phyloP scores from a whole-genome alignment of 2,113 vertebrate species.

The Grus americana region DNA sequence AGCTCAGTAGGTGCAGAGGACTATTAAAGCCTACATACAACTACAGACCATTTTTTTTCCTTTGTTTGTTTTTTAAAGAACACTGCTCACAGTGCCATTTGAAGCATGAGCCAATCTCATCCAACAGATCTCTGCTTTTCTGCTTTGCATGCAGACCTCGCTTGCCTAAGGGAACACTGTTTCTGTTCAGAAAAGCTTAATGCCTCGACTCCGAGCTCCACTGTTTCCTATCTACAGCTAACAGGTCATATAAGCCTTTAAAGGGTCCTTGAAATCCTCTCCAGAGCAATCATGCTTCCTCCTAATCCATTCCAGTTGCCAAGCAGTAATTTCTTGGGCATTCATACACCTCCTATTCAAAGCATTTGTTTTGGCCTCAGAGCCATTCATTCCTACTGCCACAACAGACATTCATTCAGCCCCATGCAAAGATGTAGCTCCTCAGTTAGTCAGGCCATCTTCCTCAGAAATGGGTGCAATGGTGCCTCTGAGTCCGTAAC shows the following conservation, averaged over 20 bases:
- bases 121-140: background rate
- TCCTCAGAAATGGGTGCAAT: background rate
- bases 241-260: slow-evolving; percentile 13
- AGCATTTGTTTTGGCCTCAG: background rate
- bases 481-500: background rate
- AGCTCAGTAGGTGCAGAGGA: background rate
- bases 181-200: slow-evolving; percentile 20
- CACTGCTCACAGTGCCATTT: background rate
- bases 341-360: background rate
- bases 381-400: background rate
- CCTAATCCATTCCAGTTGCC: slow-evolving; percentile 13
- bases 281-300: slow-evolving; percentile 6
- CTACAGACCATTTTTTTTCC: background rate
- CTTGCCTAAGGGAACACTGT: background rate
- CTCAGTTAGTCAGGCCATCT: background rate
- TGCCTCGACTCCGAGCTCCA: background rate
- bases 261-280: slow-evolving; percentile 36
- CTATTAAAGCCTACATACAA: background rate
- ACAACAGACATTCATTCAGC: background rate
- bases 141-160: background rate
- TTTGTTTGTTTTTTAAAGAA: background rate
- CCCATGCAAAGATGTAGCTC: background rate
- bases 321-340: slow-evolving; percentile 19
- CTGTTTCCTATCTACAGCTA: slow-evolving; percentile 23
- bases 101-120: background rate